Evolutionary conservation across 2,888 invertebrate species (phyloP), one percentile per base, ranked within the genome.

Genomic region (Chloromyia formosa): DNA sequence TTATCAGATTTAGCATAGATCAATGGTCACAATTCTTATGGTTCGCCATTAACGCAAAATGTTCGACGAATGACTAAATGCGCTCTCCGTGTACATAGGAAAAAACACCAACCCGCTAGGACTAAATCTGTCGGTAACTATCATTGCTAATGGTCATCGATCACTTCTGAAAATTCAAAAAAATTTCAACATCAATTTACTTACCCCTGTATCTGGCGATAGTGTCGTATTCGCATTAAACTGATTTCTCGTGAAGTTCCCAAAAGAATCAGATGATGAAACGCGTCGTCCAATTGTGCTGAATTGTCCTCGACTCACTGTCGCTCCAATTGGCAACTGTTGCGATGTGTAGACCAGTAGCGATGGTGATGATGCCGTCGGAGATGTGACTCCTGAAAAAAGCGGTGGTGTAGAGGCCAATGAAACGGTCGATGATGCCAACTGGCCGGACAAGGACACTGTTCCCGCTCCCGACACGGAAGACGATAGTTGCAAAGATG

Each of bases 151-250:
- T n/a, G n/a, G n/a, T n/a, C n/a, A n/a, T n/a, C n/a, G n/a, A n/a
- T n/a, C n/a, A n/a, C n/a, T n/a, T n/a, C n/a, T n/a, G n/a, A n/a
- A n/a, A n/a, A n/a, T n/a, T n/a, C n/a, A n/a, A n/a, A n/a, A n/a
- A n/a, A n/a, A n/a, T n/a, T n/a, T n/a, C n/a, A n/a, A n/a, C n/a
- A n/a, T n/a, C n/a, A n/a, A n/a, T n/a, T n/a, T n/a, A 18, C 73
- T 73, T 73, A 73, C 73, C 73, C 73, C 73, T 73, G 60, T n/a
- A 16, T 73, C 73, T 73, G 73, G 60, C 58, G 73, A 73, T 49
- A 73, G 1, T 9, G 45, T 35, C 10, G 45, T 66, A 42, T 40
- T 71, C 45, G 73, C 73, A 73, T 73, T 22, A 23, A 73, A 73
- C 61, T 73, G 73, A 73, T 73, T 73, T 42, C 22, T 42, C 12